These are phyloP conservation scores for Diaprepes abbreviatus DNA, from an alignment of 2,888 invertebrate species.

Conservation along the genomic window DNA sequence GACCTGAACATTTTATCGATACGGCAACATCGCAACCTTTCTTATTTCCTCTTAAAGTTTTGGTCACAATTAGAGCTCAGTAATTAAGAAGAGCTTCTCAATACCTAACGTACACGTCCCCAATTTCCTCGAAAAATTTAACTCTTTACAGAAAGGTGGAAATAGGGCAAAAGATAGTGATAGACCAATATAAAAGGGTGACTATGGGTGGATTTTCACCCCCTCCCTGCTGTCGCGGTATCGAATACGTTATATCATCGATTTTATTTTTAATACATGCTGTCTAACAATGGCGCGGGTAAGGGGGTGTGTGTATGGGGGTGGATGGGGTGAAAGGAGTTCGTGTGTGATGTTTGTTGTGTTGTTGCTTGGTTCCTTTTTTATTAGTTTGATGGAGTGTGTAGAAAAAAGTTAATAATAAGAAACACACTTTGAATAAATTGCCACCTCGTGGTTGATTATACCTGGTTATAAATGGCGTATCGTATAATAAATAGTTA, in stretches of 20 bases:
- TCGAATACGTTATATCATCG: conserved; percentile 51
- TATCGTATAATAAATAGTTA: neutral
- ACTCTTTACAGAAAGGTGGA: conserved; percentile 13
- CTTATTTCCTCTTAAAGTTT: conserved; percentile 47
- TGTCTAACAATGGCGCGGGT: conserved; percentile 49
- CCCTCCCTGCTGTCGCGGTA: conserved; percentile 37
- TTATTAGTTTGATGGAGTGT: conserved; percentile 45
- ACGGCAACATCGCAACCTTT: conserved; percentile 36
- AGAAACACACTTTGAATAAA: neutral
- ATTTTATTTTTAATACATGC: conserved; percentile 52
- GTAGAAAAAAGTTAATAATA: conserved; percentile 22
- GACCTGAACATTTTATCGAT: neutral
- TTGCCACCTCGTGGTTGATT: neutral
- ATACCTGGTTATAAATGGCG: too few relatives aligned
- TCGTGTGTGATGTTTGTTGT: conserved; percentile 49
- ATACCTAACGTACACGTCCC: conserved; percentile 33
- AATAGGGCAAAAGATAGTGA: conserved; percentile 30
- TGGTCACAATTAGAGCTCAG: conserved; percentile 46
- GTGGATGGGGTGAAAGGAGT: conserved; percentile 32
- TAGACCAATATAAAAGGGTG: conserved; percentile 19
- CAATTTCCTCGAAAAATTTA: conserved; percentile 9
- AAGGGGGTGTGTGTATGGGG: conserved; percentile 29
- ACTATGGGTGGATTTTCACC: conserved; percentile 35
- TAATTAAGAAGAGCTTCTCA: conserved; percentile 47
- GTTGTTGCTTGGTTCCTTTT: conserved; percentile 48